Base-by-base conservation (phyloP, 1,140 invertebrate species). In the Anoplolepis gracilipes region DNA sequence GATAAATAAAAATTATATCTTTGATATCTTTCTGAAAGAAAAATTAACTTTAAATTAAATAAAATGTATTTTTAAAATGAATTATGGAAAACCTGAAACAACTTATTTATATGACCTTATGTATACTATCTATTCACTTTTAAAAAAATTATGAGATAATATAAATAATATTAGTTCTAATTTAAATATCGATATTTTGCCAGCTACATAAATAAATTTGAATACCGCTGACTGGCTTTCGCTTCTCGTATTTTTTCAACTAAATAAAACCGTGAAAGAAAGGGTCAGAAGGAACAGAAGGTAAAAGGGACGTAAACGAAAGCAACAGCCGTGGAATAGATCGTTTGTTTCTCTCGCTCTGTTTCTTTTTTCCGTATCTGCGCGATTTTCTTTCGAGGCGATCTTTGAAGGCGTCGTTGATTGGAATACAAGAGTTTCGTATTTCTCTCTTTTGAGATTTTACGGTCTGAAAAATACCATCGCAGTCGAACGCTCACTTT, bases 361-460 rank as follows among this genome's bases (percentile, higher is more conserved):
- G 46, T 42, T 5, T 25, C 11, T 46, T 16, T 42, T 76, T 65
- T 13, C 2, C 28, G 16, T 22, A 70, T 22, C 61, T 69, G 75
- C 62, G 25, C 42, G 36, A 82, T 36, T 72, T 55, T 69, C 30
- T 69, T 65, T 55, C 13, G 62, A 53, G 42, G 16, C 16, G 25
- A 82, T 81, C 42, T 72, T 82, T 25, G 59, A 33, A 82, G 25
- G n/a, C 3, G 33, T 72, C 19, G 49, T 5, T 36, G 36, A 82
- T 82, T 82, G 67, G 46, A 73, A 79, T 39, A 79, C 25, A 42
- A 33, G 2, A 53, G 19, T 42, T 46, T 8, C 62, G 22, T 2
- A 6, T 70, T 22, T 73, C n/a, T 70, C 33, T 73, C n/a, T 82
- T 59, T 73, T 8, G 13, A 82, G 67, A 82, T 73, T 82, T 72